These are phyloP conservation scores for Gallinago jamesoni DNA, from an alignment of 2,113 vertebrate species.

Conservation along the genomic window DNA sequence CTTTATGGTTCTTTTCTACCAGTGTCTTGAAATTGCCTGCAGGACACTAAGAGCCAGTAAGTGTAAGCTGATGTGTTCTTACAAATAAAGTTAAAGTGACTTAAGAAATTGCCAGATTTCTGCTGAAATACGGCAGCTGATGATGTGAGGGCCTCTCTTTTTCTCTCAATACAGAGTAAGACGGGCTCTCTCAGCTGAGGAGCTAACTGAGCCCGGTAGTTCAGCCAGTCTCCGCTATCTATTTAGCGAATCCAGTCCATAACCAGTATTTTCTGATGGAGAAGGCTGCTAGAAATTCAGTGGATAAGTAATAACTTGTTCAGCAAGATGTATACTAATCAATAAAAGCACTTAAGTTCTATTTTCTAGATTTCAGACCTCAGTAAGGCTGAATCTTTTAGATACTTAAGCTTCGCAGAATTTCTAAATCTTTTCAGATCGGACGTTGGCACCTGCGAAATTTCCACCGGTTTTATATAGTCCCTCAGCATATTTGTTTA, in stretches of 20 bases:
- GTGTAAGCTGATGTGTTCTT: not conserved
- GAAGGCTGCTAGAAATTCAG: not conserved
- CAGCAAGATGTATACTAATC: not conserved
- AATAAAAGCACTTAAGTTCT: not conserved
- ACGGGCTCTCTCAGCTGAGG: not conserved
- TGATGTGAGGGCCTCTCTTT: not conserved
- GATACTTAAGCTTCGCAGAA: not conserved
- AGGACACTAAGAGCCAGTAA: not conserved
- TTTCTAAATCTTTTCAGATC: not conserved
- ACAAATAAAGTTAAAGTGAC: not conserved
- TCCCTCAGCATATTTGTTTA: constrained; percentile 51
- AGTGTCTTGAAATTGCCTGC: not conserved
- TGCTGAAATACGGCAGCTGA: not conserved
- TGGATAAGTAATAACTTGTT: not conserved
- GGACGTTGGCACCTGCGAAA: not conserved
- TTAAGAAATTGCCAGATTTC: not conserved
- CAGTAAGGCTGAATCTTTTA: not conserved
- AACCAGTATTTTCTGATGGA: not conserved
- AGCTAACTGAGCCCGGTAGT: not conserved
- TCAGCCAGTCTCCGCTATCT: not conserved
- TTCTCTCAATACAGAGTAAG: not conserved
- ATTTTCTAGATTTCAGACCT: not conserved
- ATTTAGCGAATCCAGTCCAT: not conserved
- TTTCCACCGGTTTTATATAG: not conserved
- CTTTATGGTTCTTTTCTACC: not conserved